A percentile compares a stretch with the other conserved stretches of the same genome.
phyloP scores from a whole-genome alignment of 2,888 invertebrate genomes.

The Ectobius pallidus region DNA sequence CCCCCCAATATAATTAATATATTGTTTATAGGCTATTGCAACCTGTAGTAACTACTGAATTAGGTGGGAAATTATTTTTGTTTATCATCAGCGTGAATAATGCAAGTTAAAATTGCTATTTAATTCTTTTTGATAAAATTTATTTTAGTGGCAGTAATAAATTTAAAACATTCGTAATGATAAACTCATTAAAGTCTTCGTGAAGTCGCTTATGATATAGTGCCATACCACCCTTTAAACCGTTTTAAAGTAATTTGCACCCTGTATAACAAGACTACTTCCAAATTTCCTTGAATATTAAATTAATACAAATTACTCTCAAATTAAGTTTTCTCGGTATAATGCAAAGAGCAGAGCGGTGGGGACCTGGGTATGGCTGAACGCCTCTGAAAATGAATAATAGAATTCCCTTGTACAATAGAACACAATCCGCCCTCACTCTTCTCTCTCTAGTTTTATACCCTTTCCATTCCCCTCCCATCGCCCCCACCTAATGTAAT shows the following conservation, averaged over 20 bases:
- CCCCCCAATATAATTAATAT: too few species aligned
- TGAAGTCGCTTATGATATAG: background rate
- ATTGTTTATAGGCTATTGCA: too few species aligned
- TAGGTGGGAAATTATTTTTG: too few species aligned
- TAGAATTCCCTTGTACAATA: constrained; percentile 42
- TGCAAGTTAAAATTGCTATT: too few species aligned
- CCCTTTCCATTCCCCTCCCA: constrained; percentile 18
- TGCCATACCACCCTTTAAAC: background rate
- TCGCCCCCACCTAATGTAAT: constrained; percentile 37
- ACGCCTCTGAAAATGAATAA: constrained; percentile 36
- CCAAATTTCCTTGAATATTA: constrained; percentile 26
- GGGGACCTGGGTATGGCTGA: background rate
- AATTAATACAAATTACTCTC: constrained; percentile 33
- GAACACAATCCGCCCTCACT: constrained; percentile 32
- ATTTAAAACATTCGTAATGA: too few species aligned
- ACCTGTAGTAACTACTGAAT: too few species aligned
- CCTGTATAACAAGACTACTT: background rate
- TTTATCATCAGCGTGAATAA: too few species aligned
- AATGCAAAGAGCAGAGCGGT: too few species aligned
- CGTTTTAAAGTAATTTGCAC: constrained; percentile 9
- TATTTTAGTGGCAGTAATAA: too few species aligned
- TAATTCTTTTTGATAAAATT: too few species aligned
- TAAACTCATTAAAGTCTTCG: too few species aligned
- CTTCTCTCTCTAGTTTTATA: constrained; percentile 22
- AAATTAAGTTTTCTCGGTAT: constrained; percentile 12